phyloP scores from a whole-genome alignment of 2,797 vertebrate species.

The Cephalopachus bancanus region DNA sequence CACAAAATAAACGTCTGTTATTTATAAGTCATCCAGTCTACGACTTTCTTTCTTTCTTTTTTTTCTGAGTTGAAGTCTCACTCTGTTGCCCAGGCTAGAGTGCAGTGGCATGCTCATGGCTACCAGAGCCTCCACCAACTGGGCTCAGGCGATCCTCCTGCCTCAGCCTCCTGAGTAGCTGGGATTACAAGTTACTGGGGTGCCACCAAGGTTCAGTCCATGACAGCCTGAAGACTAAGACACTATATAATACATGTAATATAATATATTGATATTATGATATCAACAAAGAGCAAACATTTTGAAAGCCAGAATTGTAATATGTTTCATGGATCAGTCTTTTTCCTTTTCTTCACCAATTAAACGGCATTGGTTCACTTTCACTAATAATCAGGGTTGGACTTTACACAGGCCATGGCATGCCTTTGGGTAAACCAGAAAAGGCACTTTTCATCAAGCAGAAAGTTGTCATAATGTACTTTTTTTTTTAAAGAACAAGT shows the following conservation, averaged over 20 bases:
- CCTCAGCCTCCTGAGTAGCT: not conserved
- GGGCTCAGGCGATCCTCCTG: not conserved
- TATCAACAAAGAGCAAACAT: not conserved
- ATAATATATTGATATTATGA: not conserved
- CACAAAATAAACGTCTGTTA: not conserved
- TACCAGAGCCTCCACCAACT: not conserved
- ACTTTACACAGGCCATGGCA: not conserved
- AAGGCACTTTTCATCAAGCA: not conserved
- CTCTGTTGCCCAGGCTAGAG: not conserved
- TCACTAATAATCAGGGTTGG: not conserved
- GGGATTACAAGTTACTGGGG: not conserved
- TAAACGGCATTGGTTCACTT: not conserved
- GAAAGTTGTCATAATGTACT: not conserved
- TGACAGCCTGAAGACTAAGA: not conserved
- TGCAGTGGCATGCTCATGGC: no score
- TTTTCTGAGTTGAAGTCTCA: not conserved
- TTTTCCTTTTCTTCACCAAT: not conserved
- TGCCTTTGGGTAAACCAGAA: not conserved
- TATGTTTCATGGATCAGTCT: not conserved
- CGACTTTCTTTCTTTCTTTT: not conserved
- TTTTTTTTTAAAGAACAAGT: constrained; percentile 2
- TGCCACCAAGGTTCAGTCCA: not conserved
- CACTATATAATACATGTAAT: not conserved
- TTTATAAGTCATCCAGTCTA: not conserved
- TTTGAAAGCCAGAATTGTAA: constrained; percentile 25